Percentiles rank a stretch among this genome's conserved stretches.
phyloP scores from a whole-genome alignment of 2,888 invertebrate species.

The Therioaphis trifolii region DNA sequence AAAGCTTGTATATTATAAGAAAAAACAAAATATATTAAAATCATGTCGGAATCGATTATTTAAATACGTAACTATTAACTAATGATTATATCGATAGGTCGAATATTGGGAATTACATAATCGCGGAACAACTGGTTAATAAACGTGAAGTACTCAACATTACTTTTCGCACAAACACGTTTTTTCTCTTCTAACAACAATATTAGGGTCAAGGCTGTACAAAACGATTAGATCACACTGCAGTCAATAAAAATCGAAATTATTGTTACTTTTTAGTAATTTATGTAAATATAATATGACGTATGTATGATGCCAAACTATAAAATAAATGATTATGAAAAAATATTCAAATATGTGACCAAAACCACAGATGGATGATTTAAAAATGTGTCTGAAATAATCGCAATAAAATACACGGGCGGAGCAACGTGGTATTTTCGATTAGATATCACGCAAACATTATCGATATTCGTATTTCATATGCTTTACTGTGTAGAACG shows the following conservation, averaged over 20 bases:
- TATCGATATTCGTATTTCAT: neutral
- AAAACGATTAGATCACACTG: neutral
- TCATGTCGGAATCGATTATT: neutral
- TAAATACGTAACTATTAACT: too few relatives aligned
- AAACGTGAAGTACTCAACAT: neutral
- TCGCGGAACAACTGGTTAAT: neutral
- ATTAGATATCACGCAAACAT: neutral
- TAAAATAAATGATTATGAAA: too few relatives aligned
- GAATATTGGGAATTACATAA: slow-evolving; percentile 1
- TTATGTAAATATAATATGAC: too few relatives aligned
- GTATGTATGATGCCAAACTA: too few relatives aligned
- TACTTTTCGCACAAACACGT: slow-evolving; percentile 6
- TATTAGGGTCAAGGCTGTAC: slow-evolving; percentile 36
- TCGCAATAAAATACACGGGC: slow-evolving; percentile 2
- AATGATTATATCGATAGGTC: neutral
- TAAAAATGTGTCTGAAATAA: too few relatives aligned
- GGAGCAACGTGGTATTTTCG: neutral
- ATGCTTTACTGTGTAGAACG: neutral
- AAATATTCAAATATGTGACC: too few relatives aligned
- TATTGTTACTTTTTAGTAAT: neutral
- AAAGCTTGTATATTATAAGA: too few relatives aligned
- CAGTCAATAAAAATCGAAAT: neutral
- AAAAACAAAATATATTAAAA: neutral
- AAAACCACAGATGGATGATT: too few relatives aligned
- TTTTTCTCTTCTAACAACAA: slow-evolving; percentile 6